Conservation (phyloP, 2,888 invertebrate genomes). For the Chloromyia formosa region DNA sequence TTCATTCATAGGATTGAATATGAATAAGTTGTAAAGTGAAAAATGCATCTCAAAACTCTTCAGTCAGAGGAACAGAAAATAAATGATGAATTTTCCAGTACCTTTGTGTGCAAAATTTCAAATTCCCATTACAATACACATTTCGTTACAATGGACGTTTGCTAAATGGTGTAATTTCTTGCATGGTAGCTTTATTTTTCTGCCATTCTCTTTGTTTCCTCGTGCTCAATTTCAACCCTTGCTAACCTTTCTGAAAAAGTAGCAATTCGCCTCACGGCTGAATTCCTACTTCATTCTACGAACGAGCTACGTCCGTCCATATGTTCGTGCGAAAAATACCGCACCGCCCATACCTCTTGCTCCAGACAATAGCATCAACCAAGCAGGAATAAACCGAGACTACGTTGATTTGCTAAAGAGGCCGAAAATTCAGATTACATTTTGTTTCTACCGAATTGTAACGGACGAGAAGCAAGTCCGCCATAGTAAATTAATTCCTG, state of each 20-base stretch:
- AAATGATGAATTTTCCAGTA: neutral
- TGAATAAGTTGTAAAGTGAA: too few species aligned
- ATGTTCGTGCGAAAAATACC: too few species aligned
- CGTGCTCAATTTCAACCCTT: neutral
- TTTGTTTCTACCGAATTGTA: neutral
- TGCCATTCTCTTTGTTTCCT: neutral
- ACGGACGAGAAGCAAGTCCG: neutral
- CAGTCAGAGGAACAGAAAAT: neutral
- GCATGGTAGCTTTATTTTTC: constrained; percentile 1
- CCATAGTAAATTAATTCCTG: constrained; percentile 46
- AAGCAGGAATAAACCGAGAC: neutral
- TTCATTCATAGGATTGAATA: too few species aligned
- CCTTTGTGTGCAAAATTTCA: neutral
- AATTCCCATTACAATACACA: too few species aligned
- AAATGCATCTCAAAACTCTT: too few species aligned
- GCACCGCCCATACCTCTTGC: neutral
- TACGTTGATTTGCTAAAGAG: neutral
- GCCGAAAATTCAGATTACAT: neutral
- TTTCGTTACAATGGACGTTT: neutral
- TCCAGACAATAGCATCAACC: neutral
- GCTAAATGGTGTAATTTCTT: neutral
- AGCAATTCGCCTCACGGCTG: too few species aligned
- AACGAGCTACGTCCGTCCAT: too few species aligned
- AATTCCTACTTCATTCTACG: too few species aligned
- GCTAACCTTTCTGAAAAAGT: neutral